Percentiles rank a stretch among this genome's conserved stretches.
Evolutionary conservation across 2,888 invertebrate species (phyloP).

Genomic region (Stenichneumon culpator): DNA sequence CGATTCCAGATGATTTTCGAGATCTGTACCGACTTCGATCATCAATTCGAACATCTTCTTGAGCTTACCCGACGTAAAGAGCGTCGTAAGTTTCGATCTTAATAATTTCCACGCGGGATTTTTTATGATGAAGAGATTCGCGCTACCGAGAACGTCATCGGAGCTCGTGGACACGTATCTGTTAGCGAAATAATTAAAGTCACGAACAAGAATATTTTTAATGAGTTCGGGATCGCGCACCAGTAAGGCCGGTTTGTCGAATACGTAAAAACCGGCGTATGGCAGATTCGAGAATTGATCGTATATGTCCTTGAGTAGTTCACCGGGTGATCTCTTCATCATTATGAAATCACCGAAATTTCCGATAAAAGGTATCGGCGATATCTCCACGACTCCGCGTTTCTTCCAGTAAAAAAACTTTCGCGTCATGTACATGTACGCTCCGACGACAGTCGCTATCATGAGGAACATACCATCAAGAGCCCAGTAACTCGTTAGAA

Average conservation of each 20-base stretch:
- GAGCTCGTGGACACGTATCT: slow-evolving; percentile 79
- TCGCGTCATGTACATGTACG: slow-evolving; percentile 78
- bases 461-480: slow-evolving; percentile 73
- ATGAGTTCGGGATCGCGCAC: slow-evolving; percentile 85
- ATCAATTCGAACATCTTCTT: slow-evolving; percentile 79
- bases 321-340: slow-evolving; percentile 77
- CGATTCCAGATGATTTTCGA: slow-evolving; percentile 70
- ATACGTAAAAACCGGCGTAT: slow-evolving; percentile 82
- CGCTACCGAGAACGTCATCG: slow-evolving; percentile 82
- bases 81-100: slow-evolving; percentile 84
- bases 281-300: slow-evolving; percentile 76
- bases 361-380: slow-evolving; percentile 84
- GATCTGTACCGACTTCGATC: slow-evolving; percentile 73
- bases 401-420: slow-evolving; percentile 82
- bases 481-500: slow-evolving; percentile 74
- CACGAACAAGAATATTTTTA: slow-evolving; percentile 85
- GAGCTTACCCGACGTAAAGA: slow-evolving; percentile 83
- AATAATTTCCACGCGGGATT: slow-evolving; percentile 85
- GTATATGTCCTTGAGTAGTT: slow-evolving; percentile 83
- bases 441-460: slow-evolving; percentile 41
- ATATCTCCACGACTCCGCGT: slow-evolving; percentile 82
- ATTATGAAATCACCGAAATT: slow-evolving; percentile 82
- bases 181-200: slow-evolving; percentile 85
- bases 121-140: slow-evolving; percentile 85
- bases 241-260: slow-evolving; percentile 85